phyloP scores from a whole-genome alignment of 2,113 vertebrate species.

The Phocoena phocoena region DNA sequence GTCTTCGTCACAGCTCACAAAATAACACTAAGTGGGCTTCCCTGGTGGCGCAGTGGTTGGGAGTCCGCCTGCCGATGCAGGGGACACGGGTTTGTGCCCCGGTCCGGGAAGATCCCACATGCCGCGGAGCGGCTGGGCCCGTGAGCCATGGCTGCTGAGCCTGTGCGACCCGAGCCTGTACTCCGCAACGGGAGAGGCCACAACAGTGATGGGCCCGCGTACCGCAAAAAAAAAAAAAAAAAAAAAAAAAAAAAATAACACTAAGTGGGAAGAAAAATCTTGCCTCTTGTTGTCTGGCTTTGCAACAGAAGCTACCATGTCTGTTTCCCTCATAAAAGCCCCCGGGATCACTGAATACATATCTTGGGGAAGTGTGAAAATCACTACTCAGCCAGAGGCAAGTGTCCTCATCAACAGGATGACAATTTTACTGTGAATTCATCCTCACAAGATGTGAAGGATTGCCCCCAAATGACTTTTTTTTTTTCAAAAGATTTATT shows the following conservation, averaged over 20 bases:
- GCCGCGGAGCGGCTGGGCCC: too few species aligned
- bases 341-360: neutral
- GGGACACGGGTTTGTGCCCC: too few species aligned
- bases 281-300: neutral
- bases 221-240: too few species aligned
- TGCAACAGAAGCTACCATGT: neutral
- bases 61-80: too few species aligned
- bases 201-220: too few species aligned
- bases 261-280: neutral
- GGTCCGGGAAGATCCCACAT: too few species aligned
- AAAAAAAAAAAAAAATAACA: too few species aligned
- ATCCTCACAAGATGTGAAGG: neutral
- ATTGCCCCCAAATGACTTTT: neutral
- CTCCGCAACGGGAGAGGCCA: too few species aligned
- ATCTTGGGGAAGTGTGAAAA: neutral
- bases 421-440: neutral
- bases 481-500: neutral
- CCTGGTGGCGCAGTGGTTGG: too few species aligned
- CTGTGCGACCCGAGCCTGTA: too few species aligned
- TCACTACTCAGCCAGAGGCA: neutral
- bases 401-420: neutral
- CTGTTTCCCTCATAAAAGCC: neutral
- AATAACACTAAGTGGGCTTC: neutral
- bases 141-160: too few species aligned
- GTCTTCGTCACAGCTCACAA: neutral